phyloP scores from a whole-genome alignment of 2,797 vertebrate species.

The Phaenicophaeus curvirostris region DNA sequence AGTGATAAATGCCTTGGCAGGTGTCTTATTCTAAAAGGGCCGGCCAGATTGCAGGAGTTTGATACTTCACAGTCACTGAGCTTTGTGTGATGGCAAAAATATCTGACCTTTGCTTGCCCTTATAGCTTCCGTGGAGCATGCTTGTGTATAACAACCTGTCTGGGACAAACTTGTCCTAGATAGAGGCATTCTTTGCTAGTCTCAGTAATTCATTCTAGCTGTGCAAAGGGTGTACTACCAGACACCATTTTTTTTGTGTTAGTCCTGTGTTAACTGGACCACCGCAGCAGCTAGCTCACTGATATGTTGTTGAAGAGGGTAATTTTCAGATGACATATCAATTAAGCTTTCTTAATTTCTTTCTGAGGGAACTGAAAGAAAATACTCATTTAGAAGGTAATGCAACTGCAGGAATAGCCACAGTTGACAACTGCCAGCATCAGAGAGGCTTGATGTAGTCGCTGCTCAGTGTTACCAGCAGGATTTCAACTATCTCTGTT shows the following conservation, averaged over 20 bases:
- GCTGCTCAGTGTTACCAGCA: neutral
- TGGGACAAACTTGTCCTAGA: neutral
- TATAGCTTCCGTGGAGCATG: neutral
- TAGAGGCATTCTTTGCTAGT: neutral
- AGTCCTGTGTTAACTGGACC: neutral
- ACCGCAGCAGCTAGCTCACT: neutral
- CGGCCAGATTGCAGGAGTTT: neutral
- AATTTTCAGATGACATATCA: neutral
- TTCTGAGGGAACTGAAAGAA: neutral
- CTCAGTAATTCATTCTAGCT: neutral
- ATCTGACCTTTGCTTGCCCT: neutral
- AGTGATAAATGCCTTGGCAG: neutral
- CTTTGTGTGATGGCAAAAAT: neutral
- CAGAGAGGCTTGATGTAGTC: neutral
- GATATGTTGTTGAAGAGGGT: neutral
- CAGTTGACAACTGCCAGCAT: neutral
- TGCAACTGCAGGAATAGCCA: neutral
- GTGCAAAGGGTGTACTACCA: neutral
- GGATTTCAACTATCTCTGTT: neutral
- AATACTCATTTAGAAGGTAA: neutral
- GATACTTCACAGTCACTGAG: neutral
- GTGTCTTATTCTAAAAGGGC: neutral
- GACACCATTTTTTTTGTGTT: neutral
- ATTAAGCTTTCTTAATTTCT: neutral
- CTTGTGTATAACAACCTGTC: neutral